Base-by-base conservation (phyloP, 37 sponge, comb jelly and placozoan species). In the Hormiphora californensis region DNA sequence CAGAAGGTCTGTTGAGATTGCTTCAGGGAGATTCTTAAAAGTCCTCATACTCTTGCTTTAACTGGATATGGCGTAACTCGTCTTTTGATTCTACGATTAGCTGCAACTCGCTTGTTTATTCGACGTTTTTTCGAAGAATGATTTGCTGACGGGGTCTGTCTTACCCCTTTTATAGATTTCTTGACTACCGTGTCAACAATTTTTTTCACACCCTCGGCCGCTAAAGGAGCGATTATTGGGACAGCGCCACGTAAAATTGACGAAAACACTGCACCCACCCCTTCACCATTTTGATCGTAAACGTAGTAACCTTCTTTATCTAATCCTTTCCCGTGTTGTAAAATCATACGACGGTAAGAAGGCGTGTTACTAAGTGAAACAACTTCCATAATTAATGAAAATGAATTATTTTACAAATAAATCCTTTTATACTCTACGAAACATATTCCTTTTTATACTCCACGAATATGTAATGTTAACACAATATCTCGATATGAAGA, bases 331-430 rank as follows among this genome's bases (percentile, higher is more conserved):
- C 68, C 68, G 38, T 65, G 68, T 28, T 65, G 68, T 39, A 65
- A 36, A 15, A 65, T 36, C 4, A 35, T 28, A 1, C 68, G 68
- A 65, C 68, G 68, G 34, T 65, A 65, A 3, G 68, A 36, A 25
- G 7, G 12, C 7, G 34, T 39, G 34, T 65, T 39, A 32, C 25
- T 8, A 35, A n/a, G n/a, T n/a, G n/a, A n/a, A n/a, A n/a, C n/a
- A n/a, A n/a, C n/a, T n/a, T 65, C 68, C 68, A 65, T 65, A 36
- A 21, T n/a, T n/a, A n/a, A n/a, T 57, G 59, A 57, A 19, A 30
- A 57, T 15, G 25, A 3, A 43, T 39, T 43, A 1, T n/a, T 17
- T 43, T 23, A 40, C 28, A 43, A 32, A 36, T 36, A 11, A n/a
- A n/a, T n/a, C n/a, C n/a, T n/a, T n/a, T n/a, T n/a, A n/a, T n/a